These are phyloP conservation scores for Hesperia comma DNA, from an alignment of 2,888 invertebrate species.

Conservation along the genomic window DNA sequence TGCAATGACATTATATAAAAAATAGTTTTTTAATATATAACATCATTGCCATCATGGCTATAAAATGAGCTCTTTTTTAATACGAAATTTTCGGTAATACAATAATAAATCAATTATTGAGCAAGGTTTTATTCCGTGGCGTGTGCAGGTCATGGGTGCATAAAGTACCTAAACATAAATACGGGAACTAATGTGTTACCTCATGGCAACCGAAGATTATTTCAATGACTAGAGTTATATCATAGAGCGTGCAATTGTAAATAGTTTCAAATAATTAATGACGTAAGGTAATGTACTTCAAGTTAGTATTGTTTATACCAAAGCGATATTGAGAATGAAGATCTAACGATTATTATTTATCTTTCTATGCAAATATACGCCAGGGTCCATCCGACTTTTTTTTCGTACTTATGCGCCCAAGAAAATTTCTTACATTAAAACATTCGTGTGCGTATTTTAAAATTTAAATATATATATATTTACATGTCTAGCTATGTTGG, in stretches of 20 bases:
- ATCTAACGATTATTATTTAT: too few relatives aligned
- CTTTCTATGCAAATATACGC: too few relatives aligned
- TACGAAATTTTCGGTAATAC: constrained; percentile 28
- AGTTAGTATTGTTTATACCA: background rate
- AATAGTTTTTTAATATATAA: too few relatives aligned
- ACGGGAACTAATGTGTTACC: constrained; percentile 62
- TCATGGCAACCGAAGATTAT: constrained; percentile 51
- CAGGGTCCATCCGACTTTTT: too few relatives aligned
- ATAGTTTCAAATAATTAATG: constrained; percentile 14
- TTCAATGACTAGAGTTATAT: constrained; percentile 43
- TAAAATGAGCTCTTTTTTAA: constrained; percentile 10
- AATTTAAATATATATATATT: too few relatives aligned
- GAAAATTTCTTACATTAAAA: too few relatives aligned
- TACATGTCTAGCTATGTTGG: too few relatives aligned
- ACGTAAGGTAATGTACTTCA: constrained; percentile 3
- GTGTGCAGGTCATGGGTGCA: constrained; percentile 66
- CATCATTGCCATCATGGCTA: too few relatives aligned
- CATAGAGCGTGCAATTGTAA: constrained; percentile 43
- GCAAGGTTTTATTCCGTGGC: constrained; percentile 41
- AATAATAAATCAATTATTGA: constrained; percentile 39
- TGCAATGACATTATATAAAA: too few relatives aligned
- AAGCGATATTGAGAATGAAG: too few relatives aligned
- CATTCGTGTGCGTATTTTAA: too few relatives aligned
- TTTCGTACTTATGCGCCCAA: too few relatives aligned
- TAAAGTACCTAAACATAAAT: constrained; percentile 56